Conservation (phyloP, 2,797 vertebrate species). For the Characodon lateralis region DNA sequence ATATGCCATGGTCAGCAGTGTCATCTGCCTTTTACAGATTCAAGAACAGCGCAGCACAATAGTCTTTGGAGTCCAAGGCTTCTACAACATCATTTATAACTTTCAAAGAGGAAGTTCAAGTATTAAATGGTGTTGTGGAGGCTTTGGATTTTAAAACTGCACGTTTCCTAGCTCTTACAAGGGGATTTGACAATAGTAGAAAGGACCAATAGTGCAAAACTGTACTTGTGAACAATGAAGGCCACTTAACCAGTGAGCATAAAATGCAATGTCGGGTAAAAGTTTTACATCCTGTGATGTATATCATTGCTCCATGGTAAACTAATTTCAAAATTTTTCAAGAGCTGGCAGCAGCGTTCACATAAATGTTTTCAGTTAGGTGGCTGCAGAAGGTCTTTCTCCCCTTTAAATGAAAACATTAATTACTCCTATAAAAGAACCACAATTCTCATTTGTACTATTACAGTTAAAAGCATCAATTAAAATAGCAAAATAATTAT, state of each 20-base stretch:
- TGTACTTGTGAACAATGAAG: not conserved
- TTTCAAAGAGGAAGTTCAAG: not conserved
- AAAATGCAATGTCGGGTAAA: not conserved
- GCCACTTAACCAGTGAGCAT: not conserved
- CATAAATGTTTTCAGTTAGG: not conserved
- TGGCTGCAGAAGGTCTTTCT: not conserved
- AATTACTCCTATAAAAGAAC: no score
- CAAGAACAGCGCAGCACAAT: not conserved
- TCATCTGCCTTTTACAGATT: not conserved
- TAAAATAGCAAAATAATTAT: no score
- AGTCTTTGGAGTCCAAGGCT: not conserved
- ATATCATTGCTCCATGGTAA: not conserved
- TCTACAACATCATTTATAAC: not conserved
- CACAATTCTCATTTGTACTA: no score
- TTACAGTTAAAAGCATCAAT: no score
- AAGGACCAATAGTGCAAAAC: not conserved
- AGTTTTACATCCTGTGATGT: not conserved
- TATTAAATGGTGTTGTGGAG: not conserved
- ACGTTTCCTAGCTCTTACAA: no score
- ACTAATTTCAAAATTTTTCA: not conserved
- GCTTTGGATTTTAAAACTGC: not conserved
- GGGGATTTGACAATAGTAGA: no score
- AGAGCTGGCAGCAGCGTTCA: not conserved
- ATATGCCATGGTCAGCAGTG: not conserved
- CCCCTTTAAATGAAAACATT: no score